Evolutionary conservation across 2,888 invertebrate genomes (phyloP).

Genomic region (Platerodrilus igneus): DNA sequence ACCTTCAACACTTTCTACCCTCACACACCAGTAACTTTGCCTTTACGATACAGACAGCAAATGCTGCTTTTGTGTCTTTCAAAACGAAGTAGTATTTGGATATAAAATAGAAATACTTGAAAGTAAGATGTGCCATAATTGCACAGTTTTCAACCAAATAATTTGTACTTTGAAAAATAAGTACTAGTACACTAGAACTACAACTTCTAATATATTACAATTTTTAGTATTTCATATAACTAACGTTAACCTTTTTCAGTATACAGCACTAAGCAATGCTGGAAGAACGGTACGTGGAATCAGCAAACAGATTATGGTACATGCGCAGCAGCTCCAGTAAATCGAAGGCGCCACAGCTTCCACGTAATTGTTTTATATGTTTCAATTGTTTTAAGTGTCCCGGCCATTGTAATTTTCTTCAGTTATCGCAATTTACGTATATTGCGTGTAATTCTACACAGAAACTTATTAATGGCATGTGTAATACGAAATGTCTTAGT

Average conservation of each 20-base stretch:
- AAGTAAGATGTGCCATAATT: no score
- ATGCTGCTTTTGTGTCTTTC: no score
- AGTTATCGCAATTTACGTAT: constrained; percentile 52
- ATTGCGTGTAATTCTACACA: constrained; percentile 53
- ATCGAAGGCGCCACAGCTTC: constrained; percentile 52
- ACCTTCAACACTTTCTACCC: no score
- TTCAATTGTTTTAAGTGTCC: constrained; percentile 53
- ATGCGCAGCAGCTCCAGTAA: constrained; percentile 55
- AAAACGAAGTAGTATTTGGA: no score
- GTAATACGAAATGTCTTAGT: constrained; percentile 55
- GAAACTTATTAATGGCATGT: constrained; percentile 58
- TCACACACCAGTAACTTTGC: no score
- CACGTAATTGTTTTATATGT: constrained; percentile 53
- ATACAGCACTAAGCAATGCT: constrained; percentile 56
- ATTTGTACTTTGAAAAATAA: no score
- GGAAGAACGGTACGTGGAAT: constrained; percentile 55
- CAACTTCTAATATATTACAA: no score
- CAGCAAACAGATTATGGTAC: constrained; percentile 55
- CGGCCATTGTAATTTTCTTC: constrained; percentile 56
- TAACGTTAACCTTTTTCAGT: no score
- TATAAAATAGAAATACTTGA: no score
- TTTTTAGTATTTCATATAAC: constrained; percentile 1
- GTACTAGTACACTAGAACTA: no score
- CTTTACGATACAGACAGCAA: no score
- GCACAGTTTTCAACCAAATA: no score